Percentiles rank a stretch among this genome's conserved stretches.
Evolutionary conservation across 1,140 invertebrate species (phyloP).

Genomic region (Berghia stephanieae): DNA sequence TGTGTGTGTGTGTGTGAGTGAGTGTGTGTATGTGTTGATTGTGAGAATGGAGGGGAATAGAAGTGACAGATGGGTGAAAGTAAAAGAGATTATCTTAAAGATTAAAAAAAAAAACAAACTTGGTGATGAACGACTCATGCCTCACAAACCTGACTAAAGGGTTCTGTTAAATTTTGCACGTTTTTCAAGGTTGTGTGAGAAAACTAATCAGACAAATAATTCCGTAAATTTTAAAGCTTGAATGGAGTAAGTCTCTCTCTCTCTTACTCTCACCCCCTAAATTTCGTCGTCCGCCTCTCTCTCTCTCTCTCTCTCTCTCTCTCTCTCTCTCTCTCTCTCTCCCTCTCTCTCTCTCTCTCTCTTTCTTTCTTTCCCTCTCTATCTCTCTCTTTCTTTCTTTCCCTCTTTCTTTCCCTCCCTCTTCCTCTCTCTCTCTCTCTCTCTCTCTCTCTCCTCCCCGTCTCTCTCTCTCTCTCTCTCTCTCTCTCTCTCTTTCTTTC

Average conservation of each 20-base stretch:
- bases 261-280: not conserved
- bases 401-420: not conserved
- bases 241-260: not conserved
- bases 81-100: no score
- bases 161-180: no score
- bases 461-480: not conserved
- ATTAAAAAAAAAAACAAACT: no score
- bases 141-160: no score
- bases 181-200: not conserved
- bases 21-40: conserved; percentile 13
- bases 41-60: no score
- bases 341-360: conserved; percentile 1
- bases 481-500: not conserved
- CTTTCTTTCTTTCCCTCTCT: not conserved
- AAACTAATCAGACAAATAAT: not conserved
- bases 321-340: conserved; percentile 30
- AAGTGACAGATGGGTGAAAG: no score
- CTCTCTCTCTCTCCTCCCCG: not conserved
- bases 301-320: conserved; percentile 17
- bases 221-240: not conserved
- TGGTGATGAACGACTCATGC: no score
- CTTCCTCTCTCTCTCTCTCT: not conserved
- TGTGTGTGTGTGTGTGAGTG: not conserved
- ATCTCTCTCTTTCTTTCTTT: conserved; percentile 1
- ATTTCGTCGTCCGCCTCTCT: not conserved